Evolutionary conservation across 2,888 invertebrate species (phyloP), one percentile per base, ranked within the genome.

Genomic region (Drosophila emarginata): DNA sequence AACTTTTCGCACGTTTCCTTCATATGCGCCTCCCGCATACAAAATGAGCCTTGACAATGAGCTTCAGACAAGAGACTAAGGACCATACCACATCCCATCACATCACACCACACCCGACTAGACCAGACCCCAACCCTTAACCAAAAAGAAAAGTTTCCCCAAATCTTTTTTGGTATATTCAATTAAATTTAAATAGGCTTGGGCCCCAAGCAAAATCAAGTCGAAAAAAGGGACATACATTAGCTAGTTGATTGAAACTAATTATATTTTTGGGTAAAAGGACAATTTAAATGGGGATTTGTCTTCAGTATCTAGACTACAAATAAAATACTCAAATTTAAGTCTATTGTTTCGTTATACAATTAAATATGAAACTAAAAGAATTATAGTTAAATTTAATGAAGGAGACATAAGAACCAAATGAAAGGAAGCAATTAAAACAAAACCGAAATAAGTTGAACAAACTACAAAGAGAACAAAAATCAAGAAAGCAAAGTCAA

Each of bases 131-230:
- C 72, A 51, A 9, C 45, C 45, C 45, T 4, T 21, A 45, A 45
- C 57, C 59, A 9, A 67, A 60, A n/a, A n/a, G n/a, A n/a, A 77
- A 77, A 74, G 68, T 72, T 72, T n/a, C 53, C 52, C 45, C 67
- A 82, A 82, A 45, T 21, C 18, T 82, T 83, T 74, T 62, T 80
- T 65, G 63, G 56, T 53, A 70, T 69, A 80, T 79, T 80, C 76
- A 81, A 84, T 81, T 78, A 82, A 76, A 72, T 66, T 73, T 74
- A 72, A 79, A 82, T 79, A 72, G 74, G 62, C 63, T 77, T 67
- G 50, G 52, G 59, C 18, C 57, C 23, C 36, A 53, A 14, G 15
- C 51, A 15, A 53, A 53, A 26, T 28, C 52, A 28, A 28, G 50
- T 2, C 11, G 51, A 51, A 51, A 26, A 52, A 54, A 36, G 18